phyloP scores from a whole-genome alignment of 2,888 invertebrate genomes.

The Seladonia tumulorum region DNA sequence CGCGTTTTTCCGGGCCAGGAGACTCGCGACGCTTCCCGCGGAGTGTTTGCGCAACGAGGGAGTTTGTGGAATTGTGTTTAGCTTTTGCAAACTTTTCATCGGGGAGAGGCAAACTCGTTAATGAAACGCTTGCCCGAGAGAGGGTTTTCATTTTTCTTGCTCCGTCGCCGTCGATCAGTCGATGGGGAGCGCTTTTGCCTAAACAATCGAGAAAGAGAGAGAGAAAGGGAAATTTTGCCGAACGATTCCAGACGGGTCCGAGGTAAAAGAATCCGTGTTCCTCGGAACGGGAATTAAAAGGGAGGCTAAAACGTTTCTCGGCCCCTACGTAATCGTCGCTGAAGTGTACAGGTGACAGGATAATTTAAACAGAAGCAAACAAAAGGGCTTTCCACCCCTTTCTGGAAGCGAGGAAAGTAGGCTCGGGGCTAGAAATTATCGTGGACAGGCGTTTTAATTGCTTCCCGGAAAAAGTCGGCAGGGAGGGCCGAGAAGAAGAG shows the following conservation, averaged over 20 bases:
- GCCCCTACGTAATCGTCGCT: conserved; percentile 1
- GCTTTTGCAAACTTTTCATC: conserved; percentile 2
- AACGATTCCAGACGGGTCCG: background rate
- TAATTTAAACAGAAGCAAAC: conserved; percentile 42
- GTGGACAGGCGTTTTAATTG: conserved; percentile 75
- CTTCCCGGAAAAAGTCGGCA: conserved; percentile 54
- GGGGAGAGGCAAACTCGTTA: background rate
- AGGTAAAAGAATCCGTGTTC: conserved; percentile 3
- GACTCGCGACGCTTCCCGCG: background rate
- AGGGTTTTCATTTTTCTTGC: background rate
- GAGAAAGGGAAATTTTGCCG: background rate
- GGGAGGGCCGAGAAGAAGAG: conserved; percentile 6
- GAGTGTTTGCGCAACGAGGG: background rate
- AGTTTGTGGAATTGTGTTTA: conserved; percentile 13
- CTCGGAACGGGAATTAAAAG: background rate
- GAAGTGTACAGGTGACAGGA: conserved; percentile 34
- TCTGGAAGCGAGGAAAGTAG: background rate
- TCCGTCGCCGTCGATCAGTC: background rate
- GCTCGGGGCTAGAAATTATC: conserved; percentile 65
- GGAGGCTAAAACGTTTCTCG: background rate
- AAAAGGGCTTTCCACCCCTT: conserved; percentile 30
- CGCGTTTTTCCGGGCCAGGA: conserved; percentile 9
- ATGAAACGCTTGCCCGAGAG: background rate
- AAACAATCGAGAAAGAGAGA: background rate
- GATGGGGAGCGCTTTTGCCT: background rate